A percentile compares a stretch with the other conserved stretches of the same genome.
Evolutionary conservation across 2,797 vertebrate species (phyloP).

Genomic region (Ataeniobius toweri): DNA sequence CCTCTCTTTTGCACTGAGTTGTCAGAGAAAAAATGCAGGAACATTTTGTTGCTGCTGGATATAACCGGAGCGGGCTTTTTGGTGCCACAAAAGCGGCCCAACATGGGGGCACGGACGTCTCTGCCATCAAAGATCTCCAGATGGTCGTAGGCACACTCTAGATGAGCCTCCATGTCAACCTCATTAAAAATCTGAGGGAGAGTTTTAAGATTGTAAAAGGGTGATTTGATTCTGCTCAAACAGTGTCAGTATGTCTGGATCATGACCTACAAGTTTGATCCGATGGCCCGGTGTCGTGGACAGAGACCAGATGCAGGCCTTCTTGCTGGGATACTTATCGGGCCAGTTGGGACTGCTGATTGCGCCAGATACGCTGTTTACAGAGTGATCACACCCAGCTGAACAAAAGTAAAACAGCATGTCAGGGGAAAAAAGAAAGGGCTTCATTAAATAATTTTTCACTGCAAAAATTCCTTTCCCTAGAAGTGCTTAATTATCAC

Average conservation of each 20-base stretch:
- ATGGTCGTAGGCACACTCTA: constrained; percentile 94
- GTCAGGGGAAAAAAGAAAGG: constrained; percentile 6
- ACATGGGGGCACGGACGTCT: constrained; percentile 79
- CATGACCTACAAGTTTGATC: constrained; percentile 86
- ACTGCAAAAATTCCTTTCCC: background rate
- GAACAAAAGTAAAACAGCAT: constrained; percentile 25
- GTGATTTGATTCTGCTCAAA: background rate
- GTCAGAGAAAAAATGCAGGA: constrained; percentile 92
- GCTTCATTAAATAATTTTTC: constrained; percentile 24
- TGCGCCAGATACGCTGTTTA: constrained; percentile 84
- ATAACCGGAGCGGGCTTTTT: constrained; percentile 87
- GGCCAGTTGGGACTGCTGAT: constrained; percentile 98
- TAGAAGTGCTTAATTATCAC: background rate
- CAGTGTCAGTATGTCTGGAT: background rate
- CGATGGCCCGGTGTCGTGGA: constrained; percentile 90
- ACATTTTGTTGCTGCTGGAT: constrained; percentile 86
- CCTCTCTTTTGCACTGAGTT: constrained; percentile 96
- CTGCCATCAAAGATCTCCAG: constrained; percentile 89
- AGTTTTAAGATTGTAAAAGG: background rate
- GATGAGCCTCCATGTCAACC: constrained; percentile 93
- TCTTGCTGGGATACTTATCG: constrained; percentile 94
- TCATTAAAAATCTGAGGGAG: constrained; percentile 87
- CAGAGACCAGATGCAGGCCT: constrained; percentile 93
- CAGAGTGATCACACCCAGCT: constrained; percentile 92
- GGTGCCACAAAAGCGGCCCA: constrained; percentile 90